phyloP scores from a whole-genome alignment of 2,888 invertebrate genomes.

The Arrhopalites spinosus region DNA sequence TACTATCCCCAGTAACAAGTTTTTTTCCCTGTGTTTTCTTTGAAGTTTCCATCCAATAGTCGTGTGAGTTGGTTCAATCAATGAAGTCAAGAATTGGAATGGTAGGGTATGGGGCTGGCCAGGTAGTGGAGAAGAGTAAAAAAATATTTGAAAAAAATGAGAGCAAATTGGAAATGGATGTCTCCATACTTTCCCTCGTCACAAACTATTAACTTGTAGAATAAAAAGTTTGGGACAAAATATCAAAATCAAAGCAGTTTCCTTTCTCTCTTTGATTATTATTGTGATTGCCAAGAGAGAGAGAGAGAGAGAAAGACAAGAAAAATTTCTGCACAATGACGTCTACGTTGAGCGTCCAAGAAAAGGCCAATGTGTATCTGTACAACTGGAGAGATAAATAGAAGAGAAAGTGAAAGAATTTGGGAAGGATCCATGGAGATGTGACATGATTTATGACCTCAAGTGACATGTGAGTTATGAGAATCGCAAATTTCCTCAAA shows the following conservation, averaged over 20 bases:
- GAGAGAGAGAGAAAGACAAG: neutral
- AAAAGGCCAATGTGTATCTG: neutral
- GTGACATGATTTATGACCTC: conserved; percentile 13
- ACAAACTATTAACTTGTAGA: neutral
- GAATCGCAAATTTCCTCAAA: neutral
- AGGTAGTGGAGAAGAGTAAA: too few relatives aligned
- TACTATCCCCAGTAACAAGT: too few relatives aligned
- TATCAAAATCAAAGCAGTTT: neutral
- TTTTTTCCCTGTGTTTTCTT: too few relatives aligned
- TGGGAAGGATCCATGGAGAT: conserved; percentile 14
- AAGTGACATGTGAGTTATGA: conserved; percentile 11
- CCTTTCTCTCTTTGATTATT: neutral
- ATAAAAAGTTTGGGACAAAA: too few relatives aligned
- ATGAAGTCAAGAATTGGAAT: too few relatives aligned
- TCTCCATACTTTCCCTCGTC: neutral
- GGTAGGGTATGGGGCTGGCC: too few relatives aligned
- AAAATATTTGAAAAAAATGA: too few relatives aligned
- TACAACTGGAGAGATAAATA: neutral
- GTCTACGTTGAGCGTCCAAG: neutral
- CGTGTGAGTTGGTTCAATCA: too few relatives aligned
- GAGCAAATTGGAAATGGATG: too few relatives aligned
- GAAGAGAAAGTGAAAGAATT: conserved; percentile 4
- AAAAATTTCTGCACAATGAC: neutral
- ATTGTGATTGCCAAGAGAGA: neutral
- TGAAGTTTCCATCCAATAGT: too few relatives aligned